These are phyloP conservation scores for Noctua janthe DNA, from an alignment of 2,888 invertebrate genomes.

Conservation along the genomic window DNA sequence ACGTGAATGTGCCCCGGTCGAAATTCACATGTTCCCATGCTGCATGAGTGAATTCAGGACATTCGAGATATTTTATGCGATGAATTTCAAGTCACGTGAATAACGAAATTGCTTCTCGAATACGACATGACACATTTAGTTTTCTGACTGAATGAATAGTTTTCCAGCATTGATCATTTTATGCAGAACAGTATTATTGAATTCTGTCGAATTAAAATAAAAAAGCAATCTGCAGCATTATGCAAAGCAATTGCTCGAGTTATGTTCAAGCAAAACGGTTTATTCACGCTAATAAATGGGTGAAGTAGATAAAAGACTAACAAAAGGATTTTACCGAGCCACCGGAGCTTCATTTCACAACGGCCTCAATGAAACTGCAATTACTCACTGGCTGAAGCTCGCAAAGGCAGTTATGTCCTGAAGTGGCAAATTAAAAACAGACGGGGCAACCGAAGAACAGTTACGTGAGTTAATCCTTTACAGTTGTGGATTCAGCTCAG, in stretches of 20 bases:
- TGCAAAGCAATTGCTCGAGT: conserved; percentile 20
- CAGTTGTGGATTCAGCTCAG: conserved; percentile 73
- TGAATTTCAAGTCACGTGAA: conserved; percentile 46
- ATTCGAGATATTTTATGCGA: conserved; percentile 45
- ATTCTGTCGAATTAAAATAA: conserved; percentile 18
- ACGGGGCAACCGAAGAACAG: conserved; percentile 49
- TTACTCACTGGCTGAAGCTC: conserved; percentile 51
- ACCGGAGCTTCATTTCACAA: conserved; percentile 39
- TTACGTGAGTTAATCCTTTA: conserved; percentile 69
- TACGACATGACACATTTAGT: conserved; percentile 48
- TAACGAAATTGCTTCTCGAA: conserved; percentile 43
- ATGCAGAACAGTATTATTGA: background rate
- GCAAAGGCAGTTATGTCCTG: conserved; percentile 44
- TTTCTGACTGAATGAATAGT: conserved; percentile 24
- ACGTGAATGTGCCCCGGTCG: conserved; percentile 14
- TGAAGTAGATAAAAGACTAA: conserved; percentile 40
- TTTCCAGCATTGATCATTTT: conserved; percentile 4
- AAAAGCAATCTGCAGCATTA: conserved; percentile 22
- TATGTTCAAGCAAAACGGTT: conserved; percentile 45
- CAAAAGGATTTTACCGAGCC: conserved; percentile 39
- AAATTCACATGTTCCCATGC: conserved; percentile 41
- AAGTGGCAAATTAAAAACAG: conserved; percentile 62
- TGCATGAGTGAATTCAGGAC: conserved; percentile 41
- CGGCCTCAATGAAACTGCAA: conserved; percentile 53
- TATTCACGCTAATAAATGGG: conserved; percentile 40